Conservation (phyloP, 1,140 invertebrate species). For the Helicoverpa armigera region DNA sequence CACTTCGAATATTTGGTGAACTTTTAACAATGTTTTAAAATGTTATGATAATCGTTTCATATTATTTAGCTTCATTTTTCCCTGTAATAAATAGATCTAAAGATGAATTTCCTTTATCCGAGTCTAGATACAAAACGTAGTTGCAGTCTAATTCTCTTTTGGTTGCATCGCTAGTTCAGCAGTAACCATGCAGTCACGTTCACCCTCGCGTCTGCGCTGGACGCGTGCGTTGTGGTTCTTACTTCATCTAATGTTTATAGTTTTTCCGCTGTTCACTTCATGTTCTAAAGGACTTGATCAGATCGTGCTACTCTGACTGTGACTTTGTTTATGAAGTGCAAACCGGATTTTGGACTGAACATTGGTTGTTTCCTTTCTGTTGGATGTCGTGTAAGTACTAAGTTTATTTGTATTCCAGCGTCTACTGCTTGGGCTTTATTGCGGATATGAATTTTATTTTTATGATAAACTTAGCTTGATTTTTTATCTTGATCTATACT, state of each 20-base stretch:
- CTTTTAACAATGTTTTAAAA: not conserved
- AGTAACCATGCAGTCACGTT: slow-evolving; percentile 65
- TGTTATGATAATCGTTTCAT: not conserved
- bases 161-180: slow-evolving; percentile 51
- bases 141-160: slow-evolving; percentile 53
- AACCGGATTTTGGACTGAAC: slow-evolving; percentile 52
- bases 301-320: slow-evolving; percentile 42
- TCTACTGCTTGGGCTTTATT: not conserved
- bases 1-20: not conserved
- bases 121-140: slow-evolving; percentile 42
- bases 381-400: slow-evolving; percentile 51
- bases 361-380: not conserved
- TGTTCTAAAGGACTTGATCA: slow-evolving; percentile 46
- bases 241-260: slow-evolving; percentile 49
- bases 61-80: not conserved
- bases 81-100: not conserved
- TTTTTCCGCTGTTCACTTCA: slow-evolving; percentile 56
- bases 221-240: slow-evolving; percentile 60
- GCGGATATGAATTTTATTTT: slow-evolving; percentile 14
- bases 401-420: slow-evolving; percentile 26
- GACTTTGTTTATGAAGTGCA: slow-evolving; percentile 54
- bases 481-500: not conserved
- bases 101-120: not conserved
- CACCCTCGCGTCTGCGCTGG: slow-evolving; percentile 60
- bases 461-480: not conserved